Evolutionary conservation across 2,888 invertebrate genomes (phyloP).

Genomic region (Synanthedon andrenaeformis): DNA sequence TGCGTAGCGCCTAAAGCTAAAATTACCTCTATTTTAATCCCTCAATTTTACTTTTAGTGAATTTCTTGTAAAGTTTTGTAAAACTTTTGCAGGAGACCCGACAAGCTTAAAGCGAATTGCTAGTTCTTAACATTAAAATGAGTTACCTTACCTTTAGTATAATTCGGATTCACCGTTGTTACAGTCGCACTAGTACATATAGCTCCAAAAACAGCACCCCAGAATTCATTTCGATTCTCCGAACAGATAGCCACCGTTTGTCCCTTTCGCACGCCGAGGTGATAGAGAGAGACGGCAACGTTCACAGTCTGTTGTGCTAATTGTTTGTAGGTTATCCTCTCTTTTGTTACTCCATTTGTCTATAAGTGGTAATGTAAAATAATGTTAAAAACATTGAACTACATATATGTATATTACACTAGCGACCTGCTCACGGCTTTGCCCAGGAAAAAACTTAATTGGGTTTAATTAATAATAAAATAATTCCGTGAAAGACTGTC

Average conservation of each 20-base stretch:
- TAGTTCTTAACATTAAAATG: too few relatives aligned
- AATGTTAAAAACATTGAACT: neutral
- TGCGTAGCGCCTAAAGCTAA: too few relatives aligned
- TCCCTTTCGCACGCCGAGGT: constrained; percentile 42
- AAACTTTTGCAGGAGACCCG: too few relatives aligned
- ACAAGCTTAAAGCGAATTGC: too few relatives aligned
- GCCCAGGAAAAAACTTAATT: too few relatives aligned
- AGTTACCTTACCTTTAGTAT: constrained; percentile 37
- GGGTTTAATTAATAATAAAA: too few relatives aligned
- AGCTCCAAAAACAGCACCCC: constrained; percentile 31
- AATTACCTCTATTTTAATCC: too few relatives aligned
- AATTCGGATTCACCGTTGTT: constrained; percentile 31
- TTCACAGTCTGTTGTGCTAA: constrained; percentile 39
- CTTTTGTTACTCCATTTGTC: constrained; percentile 41
- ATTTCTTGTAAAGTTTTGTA: too few relatives aligned
- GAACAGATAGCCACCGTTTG: constrained; percentile 39
- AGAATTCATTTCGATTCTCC: constrained; percentile 42
- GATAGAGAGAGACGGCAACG: constrained; percentile 42
- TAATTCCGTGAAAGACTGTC: too few relatives aligned
- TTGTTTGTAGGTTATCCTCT: constrained; percentile 25
- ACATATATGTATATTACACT: neutral
- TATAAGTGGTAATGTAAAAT: constrained; percentile 13
- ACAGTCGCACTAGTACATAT: constrained; percentile 31
- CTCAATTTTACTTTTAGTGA: too few relatives aligned
- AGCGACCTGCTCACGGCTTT: too few relatives aligned